Base-by-base conservation (phyloP, 2,888 invertebrate genomes). In the Abrostola tripartita region DNA sequence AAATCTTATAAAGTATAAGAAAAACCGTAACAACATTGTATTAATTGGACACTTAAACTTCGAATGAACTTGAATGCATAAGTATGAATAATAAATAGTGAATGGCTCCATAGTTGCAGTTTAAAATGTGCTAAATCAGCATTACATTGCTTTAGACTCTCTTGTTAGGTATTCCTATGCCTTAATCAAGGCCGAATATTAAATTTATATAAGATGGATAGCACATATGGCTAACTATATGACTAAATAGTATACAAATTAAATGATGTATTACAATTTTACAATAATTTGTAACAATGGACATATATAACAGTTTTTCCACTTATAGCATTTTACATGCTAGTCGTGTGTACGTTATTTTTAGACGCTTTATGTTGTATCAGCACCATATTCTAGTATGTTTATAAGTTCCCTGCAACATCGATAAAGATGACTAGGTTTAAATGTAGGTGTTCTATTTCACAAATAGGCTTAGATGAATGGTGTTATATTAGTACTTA, bases 401-500 rank as follows among this genome's bases (percentile, higher is more conserved):
- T 74, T 72, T 78, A 65, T 82, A 77, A 68, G 64, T 76, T 80
- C 73, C 66, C 73, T 65, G 66, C 67, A 65, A 76, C 71, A 67
- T 69, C 50, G 58, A 71, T 75, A 58, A 64, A 37, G 57, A 69
- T 66, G 61, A 54, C 55, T 76, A 76, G 61, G 65, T 68, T 65
- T 50, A 65, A 74, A 68, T 65, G 68, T 85, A 87, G 79, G 79
- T 81, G 75, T 85, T 88, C 82, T 85, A 81, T 84, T 90, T 90
- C 88, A 91, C 89, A 89, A 87, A 86, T 91, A 92, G 87, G 83
- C 67, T 82, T 90, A 87, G 84, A 83, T 81, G 71, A 76, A 87
- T 81, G 87, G 82, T 85, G 85, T 85, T 92, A 87, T 84, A 85
- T 89, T 93, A 93, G 93, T 94, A 94, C 93, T 93, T 93, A 93